phyloP scores from a whole-genome alignment of 2,113 vertebrate genomes.

The Myiagra hebetior region DNA sequence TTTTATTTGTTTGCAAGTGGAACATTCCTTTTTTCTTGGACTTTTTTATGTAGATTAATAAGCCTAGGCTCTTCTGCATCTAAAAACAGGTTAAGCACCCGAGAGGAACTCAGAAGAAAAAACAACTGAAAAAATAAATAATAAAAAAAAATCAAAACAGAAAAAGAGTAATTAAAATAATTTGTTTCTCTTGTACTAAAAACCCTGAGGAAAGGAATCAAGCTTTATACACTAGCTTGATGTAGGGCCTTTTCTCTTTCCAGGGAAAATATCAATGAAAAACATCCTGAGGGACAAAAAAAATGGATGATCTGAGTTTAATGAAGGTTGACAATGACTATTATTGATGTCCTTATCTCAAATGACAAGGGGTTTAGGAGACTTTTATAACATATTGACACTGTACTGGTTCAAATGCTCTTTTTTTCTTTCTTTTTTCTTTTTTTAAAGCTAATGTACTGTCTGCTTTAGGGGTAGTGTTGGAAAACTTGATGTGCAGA shows the following conservation, averaged over 20 bases:
- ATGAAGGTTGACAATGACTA: conserved; percentile 71
- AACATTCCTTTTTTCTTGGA: neutral
- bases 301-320: conserved; percentile 64
- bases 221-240: conserved; percentile 33
- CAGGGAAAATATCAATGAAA: conserved; percentile 70
- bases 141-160: neutral
- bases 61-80: neutral
- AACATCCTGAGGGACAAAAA: conserved; percentile 55
- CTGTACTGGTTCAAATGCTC: conserved; percentile 29
- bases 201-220: conserved; percentile 14
- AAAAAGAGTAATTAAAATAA: conserved; percentile 40
- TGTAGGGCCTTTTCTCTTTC: conserved; percentile 31
- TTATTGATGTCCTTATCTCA: conserved; percentile 72
- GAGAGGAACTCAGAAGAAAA: neutral
- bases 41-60: neutral
- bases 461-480: neutral
- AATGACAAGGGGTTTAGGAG: conserved; percentile 57
- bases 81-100: neutral
- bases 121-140: neutral
- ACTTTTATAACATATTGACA: conserved; percentile 52
- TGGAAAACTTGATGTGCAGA: neutral
- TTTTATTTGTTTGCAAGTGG: neutral
- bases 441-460: neutral
- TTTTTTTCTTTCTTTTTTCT: neutral
- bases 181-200: conserved; percentile 50